Percentiles rank a stretch among this genome's conserved stretches.
These are phyloP conservation scores for Platichthys stellatus DNA, from an alignment of 2,113 vertebrate genomes.

Conservation along the genomic window DNA sequence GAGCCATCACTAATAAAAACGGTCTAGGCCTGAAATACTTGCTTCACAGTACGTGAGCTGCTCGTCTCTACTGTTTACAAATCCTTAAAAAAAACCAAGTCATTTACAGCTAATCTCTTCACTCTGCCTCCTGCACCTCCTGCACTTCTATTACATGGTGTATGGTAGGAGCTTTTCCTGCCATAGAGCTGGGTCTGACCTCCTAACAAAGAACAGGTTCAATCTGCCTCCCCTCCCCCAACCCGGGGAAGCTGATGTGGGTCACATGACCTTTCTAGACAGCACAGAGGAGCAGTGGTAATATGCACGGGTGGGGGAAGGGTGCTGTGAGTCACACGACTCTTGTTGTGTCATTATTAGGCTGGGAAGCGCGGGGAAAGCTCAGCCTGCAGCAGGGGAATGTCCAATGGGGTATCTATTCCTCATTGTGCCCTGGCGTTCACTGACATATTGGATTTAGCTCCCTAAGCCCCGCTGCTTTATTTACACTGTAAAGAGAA, in stretches of 20 bases:
- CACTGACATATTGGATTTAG: constrained; percentile 60
- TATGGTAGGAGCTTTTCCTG: constrained; percentile 81
- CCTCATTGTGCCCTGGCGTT: constrained; percentile 47
- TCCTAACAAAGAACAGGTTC: constrained; percentile 91
- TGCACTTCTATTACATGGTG: constrained; percentile 77
- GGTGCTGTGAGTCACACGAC: constrained; percentile 71
- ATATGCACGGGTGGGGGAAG: constrained; percentile 76
- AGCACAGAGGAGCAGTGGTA: constrained; percentile 82
- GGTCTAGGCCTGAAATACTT: neutral
- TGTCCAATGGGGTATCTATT: constrained; percentile 62
- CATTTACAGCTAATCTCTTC: neutral
- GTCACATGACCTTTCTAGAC: constrained; percentile 89
- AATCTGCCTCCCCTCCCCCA: constrained; percentile 84
- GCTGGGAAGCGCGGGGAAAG: constrained; percentile 50
- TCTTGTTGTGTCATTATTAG: constrained; percentile 72
- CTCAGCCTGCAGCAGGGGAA: constrained; percentile 57
- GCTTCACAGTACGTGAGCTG: neutral
- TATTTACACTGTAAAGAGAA: constrained; percentile 64
- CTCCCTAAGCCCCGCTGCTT: constrained; percentile 51
- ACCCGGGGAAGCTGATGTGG: constrained; percentile 82
- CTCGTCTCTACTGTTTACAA: constrained; percentile 2
- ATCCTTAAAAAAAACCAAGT: neutral
- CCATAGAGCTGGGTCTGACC: constrained; percentile 85
- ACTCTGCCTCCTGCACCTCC: constrained; percentile 28
- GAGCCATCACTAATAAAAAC: neutral